Base-by-base conservation (phyloP, 2,888 invertebrate genomes). In the Monochamus alternatus region DNA sequence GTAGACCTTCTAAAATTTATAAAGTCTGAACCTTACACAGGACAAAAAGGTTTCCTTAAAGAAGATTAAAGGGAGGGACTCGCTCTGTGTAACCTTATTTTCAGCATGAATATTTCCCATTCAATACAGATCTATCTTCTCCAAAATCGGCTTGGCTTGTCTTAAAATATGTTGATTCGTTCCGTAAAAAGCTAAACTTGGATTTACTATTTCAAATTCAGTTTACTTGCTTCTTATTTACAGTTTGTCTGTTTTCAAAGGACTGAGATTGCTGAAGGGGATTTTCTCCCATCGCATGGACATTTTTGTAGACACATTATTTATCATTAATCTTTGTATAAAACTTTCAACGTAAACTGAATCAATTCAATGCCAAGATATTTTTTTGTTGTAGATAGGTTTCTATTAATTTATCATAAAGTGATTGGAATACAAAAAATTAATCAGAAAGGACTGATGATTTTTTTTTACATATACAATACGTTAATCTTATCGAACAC, bases 61-160 rank as follows among this genome's bases (percentile, higher is more conserved):
- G 84, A 83, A 85, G 86, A 86, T 86, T 86, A 86, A 85, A 85
- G 84, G 81, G 80, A 79, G 76, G 76, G 78, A 80, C 81, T 81
- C 81, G 76, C 81, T 82, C 80, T 78, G 74, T 81, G 79, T 84
- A 84, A 85, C 84, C 83, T 85, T 83, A 83, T 85, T 86, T 86
- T 84, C 84, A 84, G 84, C 85, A 84, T 85, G 86, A 85, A 85
- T 86, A 85, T 86, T 84, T 64, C 84, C 75, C 74, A 62, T 69
- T 64, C 69, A 69, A 60, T 74, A 74, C 59, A 43, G 64, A 64
- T 69, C 69, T 64, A 64, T 64, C 64, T 64, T 68, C 68, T 31
- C 7, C 60, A 47, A 69, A 74, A 69, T 74, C 72, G 73, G 63
- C 73, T 75, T 71, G 62, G 10, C 69, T 69, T 63, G 51, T 69